Conservation (phyloP, 2,113 vertebrate species). For the Columba livia region DNA sequence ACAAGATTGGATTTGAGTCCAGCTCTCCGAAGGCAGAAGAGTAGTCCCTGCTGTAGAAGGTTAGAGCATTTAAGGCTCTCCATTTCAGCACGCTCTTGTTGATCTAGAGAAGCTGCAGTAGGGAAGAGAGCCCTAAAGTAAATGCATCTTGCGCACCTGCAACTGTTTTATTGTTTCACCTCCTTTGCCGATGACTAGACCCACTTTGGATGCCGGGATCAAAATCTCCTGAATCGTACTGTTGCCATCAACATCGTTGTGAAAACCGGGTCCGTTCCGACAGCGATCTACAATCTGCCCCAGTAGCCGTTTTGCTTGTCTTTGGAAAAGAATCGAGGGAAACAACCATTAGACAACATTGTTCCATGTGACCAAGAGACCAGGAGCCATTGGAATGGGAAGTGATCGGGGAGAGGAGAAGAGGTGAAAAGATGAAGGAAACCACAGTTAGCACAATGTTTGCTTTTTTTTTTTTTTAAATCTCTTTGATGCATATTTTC, state of each 20-base stretch:
- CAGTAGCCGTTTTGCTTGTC: constrained; percentile 94
- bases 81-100: constrained; percentile 10
- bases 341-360: constrained; percentile 49
- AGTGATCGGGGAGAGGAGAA: constrained; percentile 26
- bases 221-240: constrained; percentile 94
- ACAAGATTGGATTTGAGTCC: constrained; percentile 10
- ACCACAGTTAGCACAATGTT: constrained; percentile 63
- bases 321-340: constrained; percentile 75
- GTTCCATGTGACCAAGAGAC: not conserved
- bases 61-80: constrained; percentile 54
- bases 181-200: constrained; percentile 98
- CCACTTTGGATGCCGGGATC: constrained; percentile 97
- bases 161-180: constrained; percentile 98
- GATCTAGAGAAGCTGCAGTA: constrained; percentile 47
- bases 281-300: constrained; percentile 97
- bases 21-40: constrained; percentile 44
- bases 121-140: constrained; percentile 41
- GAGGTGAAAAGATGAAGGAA: constrained; percentile 65
- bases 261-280: constrained; percentile 94
- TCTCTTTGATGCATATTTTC: not conserved
- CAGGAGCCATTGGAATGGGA: constrained; percentile 16
- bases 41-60: constrained; percentile 44
- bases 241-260: constrained; percentile 89
- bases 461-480: not conserved
- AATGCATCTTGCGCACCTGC: constrained; percentile 81